Evolutionary conservation across 1,140 invertebrate genomes (phyloP), one percentile per base, ranked within the genome.

Genomic region (Pogonomyrmex californicus): DNA sequence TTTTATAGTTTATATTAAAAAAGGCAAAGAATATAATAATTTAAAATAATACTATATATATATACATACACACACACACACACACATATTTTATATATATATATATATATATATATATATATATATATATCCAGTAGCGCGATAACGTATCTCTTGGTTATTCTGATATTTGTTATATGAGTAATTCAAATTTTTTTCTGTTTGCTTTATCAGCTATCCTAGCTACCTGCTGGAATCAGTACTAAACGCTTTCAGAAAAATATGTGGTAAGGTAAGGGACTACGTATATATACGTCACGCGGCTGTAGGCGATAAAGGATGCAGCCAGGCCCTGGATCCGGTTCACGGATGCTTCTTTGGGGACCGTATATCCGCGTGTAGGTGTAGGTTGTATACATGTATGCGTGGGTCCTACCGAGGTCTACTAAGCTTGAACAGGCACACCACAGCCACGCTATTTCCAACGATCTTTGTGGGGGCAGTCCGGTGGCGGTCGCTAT

Each of bases 381-480:
- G 38, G 36, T 66, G 9, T 30, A 17, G 2, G 36, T 0, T 54
- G 36, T 70, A 6, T n/a, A 10, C n/a, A 23, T 79, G 38, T 58
- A 65, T 73, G 56, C 33, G 68, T 83, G 79, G 68, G 54, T 60
- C 79, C 68, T 83, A 75, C 66, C 2, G 47, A 70, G 77, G 36
- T 70, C 77, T 63, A 23, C 60, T 70, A 82, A 44, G 54, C 41
- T 56, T 36, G 79, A 82, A 30, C 63, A 79, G 41, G 44, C 76
- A 78, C 49, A 85, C 78, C 51, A 86, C 75, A 58, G 38, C 17
- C 70, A 76, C 56, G 81, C 89, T 92, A 92, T 92, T 92, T 92
- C 81, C 81, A 85, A 86, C 71, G 63, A 82, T 75, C 90, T 91
- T 90, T 92, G 88, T 88, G 91, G 89, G 91, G 86, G 90, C 86